A percentile compares a stretch with the other conserved stretches of the same genome.
Evolutionary conservation across 1,140 invertebrate genomes (phyloP).

Genomic region (Popillia japonica): DNA sequence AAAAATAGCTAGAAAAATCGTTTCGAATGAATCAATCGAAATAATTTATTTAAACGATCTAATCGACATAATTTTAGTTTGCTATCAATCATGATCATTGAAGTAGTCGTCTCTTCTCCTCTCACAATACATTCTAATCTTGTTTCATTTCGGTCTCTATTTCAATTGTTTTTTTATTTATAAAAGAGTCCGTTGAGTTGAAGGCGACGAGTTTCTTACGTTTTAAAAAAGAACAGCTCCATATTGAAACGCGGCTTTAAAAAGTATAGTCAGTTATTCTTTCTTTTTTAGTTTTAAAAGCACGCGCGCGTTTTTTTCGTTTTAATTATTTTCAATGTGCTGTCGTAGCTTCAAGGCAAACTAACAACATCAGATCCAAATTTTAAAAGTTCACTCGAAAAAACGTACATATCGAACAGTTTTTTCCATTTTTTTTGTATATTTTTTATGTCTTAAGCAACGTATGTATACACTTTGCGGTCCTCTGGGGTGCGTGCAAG

Average conservation of each 20-base stretch:
- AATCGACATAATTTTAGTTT: conserved; percentile 27
- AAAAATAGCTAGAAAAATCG: conserved; percentile 25
- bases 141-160: neutral
- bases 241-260: neutral
- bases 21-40: conserved; percentile 28
- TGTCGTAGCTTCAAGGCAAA: neutral
- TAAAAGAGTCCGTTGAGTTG: neutral
- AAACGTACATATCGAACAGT: conserved; percentile 25
- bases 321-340: neutral
- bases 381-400: conserved; percentile 34
- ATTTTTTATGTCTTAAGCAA: conserved; percentile 68
- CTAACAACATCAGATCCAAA: conserved; percentile 33
- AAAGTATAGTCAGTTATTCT: neutral
- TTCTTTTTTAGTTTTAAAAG: neutral
- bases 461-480: conserved; percentile 92
- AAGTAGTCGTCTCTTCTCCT: neutral
- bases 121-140: neutral
- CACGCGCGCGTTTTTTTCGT: neutral
- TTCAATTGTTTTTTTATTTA: neutral
- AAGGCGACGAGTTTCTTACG: neutral
- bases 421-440: conserved; percentile 2
- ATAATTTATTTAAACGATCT: conserved; percentile 34
- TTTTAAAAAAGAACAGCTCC: neutral
- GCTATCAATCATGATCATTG: neutral
- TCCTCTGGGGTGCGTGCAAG: conserved; percentile 95